These are phyloP conservation scores for Netelia virgata DNA, from an alignment of 2,888 invertebrate genomes.

Conservation along the genomic window DNA sequence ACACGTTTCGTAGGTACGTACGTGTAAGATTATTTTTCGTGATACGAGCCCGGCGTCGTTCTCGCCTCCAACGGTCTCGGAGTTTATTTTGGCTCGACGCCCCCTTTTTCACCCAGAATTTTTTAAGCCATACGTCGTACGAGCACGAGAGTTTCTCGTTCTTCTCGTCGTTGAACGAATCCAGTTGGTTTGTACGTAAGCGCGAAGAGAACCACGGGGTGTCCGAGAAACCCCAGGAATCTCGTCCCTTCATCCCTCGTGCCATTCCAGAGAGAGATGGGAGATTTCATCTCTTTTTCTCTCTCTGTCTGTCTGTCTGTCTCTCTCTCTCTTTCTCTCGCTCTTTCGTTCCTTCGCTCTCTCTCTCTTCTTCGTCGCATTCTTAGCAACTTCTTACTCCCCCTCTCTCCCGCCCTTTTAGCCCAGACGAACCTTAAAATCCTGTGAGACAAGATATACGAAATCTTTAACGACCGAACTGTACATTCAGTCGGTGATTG, in stretches of 20 bases:
- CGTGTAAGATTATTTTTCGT: too few relatives aligned
- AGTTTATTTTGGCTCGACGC: conserved; percentile 63
- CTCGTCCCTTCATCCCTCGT: conserved; percentile 55
- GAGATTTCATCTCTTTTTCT: conserved; percentile 19
- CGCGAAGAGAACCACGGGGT: conserved; percentile 56
- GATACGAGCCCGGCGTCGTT: conserved; percentile 16
- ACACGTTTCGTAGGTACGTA: too few relatives aligned
- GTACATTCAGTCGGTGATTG: conserved; percentile 49
- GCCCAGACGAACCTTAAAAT: conserved; percentile 31
- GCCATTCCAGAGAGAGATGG: conserved; percentile 37
- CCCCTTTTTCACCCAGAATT: conserved; percentile 51
- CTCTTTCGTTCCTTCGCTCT: background rate
- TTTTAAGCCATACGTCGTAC: conserved; percentile 12
- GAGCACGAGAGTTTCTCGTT: background rate
- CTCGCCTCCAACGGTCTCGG: conserved; percentile 29
- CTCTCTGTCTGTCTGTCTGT: too few relatives aligned
- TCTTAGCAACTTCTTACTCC: conserved; percentile 46
- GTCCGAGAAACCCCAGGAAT: conserved; percentile 63
- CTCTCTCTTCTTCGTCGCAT: conserved; percentile 47
- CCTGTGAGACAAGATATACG: conserved; percentile 25
- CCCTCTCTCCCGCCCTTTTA: background rate
- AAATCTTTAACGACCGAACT: conserved; percentile 40
- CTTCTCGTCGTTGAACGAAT: conserved; percentile 3
- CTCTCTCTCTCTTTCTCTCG: conserved; percentile 17
- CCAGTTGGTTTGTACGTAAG: conserved; percentile 12